Evolutionary conservation across 37 sponge, comb jelly and placozoan genomes (phyloP), one percentile per base, ranked within the genome.

Genomic region (Crambe crambe): DNA sequence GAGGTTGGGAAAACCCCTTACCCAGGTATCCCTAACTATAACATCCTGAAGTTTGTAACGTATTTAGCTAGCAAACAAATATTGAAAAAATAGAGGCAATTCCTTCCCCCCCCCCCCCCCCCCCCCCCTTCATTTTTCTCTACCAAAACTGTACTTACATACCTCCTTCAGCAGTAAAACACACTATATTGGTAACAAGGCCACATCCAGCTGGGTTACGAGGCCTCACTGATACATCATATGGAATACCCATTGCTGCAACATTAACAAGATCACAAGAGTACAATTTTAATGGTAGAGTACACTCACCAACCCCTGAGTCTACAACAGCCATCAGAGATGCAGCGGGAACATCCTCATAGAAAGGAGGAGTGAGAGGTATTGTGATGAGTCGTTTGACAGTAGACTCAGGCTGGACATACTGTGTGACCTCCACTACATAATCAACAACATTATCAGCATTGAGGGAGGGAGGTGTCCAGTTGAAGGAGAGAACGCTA

Each of bases 91-190:
- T n/a, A n/a, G n/a, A n/a, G n/a, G n/a, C n/a, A n/a, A n/a, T n/a
- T n/a, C n/a, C n/a, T n/a, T n/a, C n/a, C n/a, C n/a, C n/a, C n/a
- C n/a, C n/a, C n/a, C n/a, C n/a, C n/a, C n/a, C n/a, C n/a, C n/a
- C n/a, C n/a, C n/a, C n/a, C n/a, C n/a, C n/a, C n/a, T n/a, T n/a
- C n/a, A n/a, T n/a, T n/a, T n/a, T n/a, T n/a, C n/a, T n/a, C n/a
- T n/a, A n/a, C n/a, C n/a, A n/a, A n/a, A n/a, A n/a, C n/a, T n/a
- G n/a, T n/a, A n/a, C n/a, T n/a, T n/a, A 61, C 61, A 21, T 29
- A 76, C 76, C 67, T 78, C 78, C 78, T 65, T 78, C 67, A 35
- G 12, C 8, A n/a, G 78, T 44, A 29, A 78, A 78, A 51, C 61
- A 78, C 42, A 20, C 44, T 2, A 47, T 10, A 39, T 29, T 1